Conservation (phyloP, 2,113 vertebrate genomes). For the Melanocharis versteri region DNA sequence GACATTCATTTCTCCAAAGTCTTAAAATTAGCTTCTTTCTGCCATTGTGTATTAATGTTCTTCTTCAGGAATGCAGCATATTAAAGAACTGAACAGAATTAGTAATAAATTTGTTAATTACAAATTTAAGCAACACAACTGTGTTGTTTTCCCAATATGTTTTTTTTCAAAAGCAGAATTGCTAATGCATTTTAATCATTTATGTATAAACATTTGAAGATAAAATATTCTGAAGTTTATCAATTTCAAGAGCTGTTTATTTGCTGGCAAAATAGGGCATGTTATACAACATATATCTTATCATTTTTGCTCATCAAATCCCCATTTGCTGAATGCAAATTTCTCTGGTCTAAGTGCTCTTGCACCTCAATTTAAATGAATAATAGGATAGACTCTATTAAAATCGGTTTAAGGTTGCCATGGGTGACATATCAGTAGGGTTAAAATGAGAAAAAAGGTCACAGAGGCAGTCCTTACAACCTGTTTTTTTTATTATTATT, state of each 20-base stretch:
- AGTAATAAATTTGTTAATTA: constrained; percentile 92
- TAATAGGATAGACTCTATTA: constrained; percentile 88
- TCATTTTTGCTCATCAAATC: constrained; percentile 89
- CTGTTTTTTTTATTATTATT: constrained; percentile 76
- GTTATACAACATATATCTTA: constrained; percentile 90
- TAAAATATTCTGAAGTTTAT: constrained; percentile 89
- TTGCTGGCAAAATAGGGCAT: constrained; percentile 86
- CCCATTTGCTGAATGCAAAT: constrained; percentile 90
- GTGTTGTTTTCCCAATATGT: constrained; percentile 85
- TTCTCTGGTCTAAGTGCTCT: constrained; percentile 86
- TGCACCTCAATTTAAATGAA: constrained; percentile 90
- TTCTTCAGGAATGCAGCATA: constrained; percentile 86
- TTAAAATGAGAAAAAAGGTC: constrained; percentile 86
- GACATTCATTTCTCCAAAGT: constrained; percentile 91
- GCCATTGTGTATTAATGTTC: constrained; percentile 89
- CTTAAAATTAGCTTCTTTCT: constrained; percentile 89
- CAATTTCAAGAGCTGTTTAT: constrained; percentile 88
- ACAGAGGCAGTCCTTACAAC: constrained; percentile 82
- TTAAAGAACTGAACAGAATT: constrained; percentile 87
- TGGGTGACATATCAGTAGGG: constrained; percentile 86
- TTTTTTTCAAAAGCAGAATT: constrained; percentile 82
- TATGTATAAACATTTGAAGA: constrained; percentile 86
- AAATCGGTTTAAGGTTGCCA: constrained; percentile 87
- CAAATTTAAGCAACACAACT: constrained; percentile 88
- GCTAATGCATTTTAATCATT: constrained; percentile 88